These are phyloP conservation scores for Cydia splendana DNA, from an alignment of 1,140 invertebrate species.

Conservation along the genomic window DNA sequence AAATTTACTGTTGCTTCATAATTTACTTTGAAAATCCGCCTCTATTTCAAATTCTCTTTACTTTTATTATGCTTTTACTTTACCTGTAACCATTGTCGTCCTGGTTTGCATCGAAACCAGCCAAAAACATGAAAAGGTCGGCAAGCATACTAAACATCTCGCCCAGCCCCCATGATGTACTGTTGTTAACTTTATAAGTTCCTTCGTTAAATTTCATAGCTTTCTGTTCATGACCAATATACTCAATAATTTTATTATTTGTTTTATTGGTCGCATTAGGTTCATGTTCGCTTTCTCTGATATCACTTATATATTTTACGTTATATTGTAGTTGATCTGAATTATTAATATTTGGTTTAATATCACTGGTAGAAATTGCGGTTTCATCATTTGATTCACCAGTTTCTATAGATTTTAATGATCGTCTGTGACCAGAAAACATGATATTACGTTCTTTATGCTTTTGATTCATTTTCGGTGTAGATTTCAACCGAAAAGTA, in stretches of 20 bases:
- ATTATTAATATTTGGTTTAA: neutral
- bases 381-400: neutral
- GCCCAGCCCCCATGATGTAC: neutral
- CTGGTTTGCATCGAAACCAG: neutral
- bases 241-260: neutral
- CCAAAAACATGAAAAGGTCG: neutral
- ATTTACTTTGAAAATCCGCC: too few relatives aligned
- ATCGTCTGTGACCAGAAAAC: neutral
- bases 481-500: neutral
- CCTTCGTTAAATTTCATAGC: neutral
- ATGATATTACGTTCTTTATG: slow-evolving; percentile 4
- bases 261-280: neutral
- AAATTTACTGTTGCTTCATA: too few relatives aligned
- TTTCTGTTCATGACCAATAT: neutral
- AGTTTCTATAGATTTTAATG: slow-evolving; percentile 2
- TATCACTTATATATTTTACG: neutral
- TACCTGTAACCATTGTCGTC: neutral
- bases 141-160: neutral
- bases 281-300: neutral
- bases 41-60: too few relatives aligned
- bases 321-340: neutral
- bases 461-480: neutral
- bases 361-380: neutral
- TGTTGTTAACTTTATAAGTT: neutral
- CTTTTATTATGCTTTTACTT: neutral